Conservation (phyloP, 1,140 invertebrate species). For the Nasonia giraulti region DNA sequence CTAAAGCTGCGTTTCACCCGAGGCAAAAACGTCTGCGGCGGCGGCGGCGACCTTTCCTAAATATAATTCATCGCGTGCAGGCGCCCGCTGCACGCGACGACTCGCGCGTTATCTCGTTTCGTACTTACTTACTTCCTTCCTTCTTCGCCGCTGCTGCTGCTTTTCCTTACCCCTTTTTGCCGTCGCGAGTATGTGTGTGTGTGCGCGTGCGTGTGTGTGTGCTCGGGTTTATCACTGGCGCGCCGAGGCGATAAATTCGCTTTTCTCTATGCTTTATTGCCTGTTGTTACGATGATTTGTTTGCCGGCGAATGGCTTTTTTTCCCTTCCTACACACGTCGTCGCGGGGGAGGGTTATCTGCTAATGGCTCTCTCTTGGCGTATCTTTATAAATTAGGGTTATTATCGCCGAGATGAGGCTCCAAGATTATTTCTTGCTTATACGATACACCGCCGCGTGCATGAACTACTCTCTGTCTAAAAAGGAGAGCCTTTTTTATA, state of each 20-base stretch:
- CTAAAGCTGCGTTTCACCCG: slow-evolving; percentile 28
- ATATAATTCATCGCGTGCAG: slow-evolving; percentile 49
- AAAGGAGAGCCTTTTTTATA: not conserved
- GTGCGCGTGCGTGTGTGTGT: no score
- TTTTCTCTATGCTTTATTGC: slow-evolving; percentile 37
- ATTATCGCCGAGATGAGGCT: not conserved
- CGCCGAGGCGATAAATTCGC: slow-evolving; percentile 34
- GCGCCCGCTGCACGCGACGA: not conserved
- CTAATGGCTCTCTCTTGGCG: not conserved
- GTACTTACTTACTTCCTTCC: slow-evolving; percentile 46
- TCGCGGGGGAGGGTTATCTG: not conserved
- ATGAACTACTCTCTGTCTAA: not conserved
- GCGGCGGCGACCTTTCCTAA: slow-evolving; percentile 41
- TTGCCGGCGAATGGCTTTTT: not conserved
- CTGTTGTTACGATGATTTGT: not conserved
- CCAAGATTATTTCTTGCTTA: not conserved
- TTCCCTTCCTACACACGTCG: not conserved
- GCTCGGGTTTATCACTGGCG: slow-evolving; percentile 31
- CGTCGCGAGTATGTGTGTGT: not conserved
- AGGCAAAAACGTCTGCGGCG: slow-evolving; percentile 38
- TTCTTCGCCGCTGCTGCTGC: not conserved
- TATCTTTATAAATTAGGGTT: slow-evolving; percentile 3
- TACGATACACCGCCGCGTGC: not conserved
- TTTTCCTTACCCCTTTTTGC: not conserved
- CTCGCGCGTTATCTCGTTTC: slow-evolving; percentile 39